Conservation (phyloP, 2,888 invertebrate genomes). For the Temnothorax ravouxi region DNA sequence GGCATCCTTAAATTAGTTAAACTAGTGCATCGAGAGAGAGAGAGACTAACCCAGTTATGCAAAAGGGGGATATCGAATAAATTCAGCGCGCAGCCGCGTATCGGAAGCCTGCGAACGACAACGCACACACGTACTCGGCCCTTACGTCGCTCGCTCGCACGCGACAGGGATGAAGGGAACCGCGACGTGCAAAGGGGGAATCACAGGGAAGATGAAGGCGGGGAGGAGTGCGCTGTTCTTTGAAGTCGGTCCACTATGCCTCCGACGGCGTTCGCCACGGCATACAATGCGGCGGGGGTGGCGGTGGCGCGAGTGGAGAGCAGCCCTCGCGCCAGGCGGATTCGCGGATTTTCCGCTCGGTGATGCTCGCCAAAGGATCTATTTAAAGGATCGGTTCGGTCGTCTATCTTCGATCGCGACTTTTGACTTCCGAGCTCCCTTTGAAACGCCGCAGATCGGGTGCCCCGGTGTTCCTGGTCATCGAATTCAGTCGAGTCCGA, state of each 20-base stretch:
- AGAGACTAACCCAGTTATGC: slow-evolving; percentile 81
- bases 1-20: slow-evolving; percentile 75
- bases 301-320: slow-evolving; percentile 61
- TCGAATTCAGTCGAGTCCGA: background rate
- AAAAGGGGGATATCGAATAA: slow-evolving; percentile 81
- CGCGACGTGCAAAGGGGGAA: background rate
- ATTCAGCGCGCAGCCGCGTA: slow-evolving; percentile 82
- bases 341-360: slow-evolving; percentile 47
- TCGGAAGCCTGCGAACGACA: slow-evolving; percentile 53
- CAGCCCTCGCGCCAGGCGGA: slow-evolving; percentile 57
- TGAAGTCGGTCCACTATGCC: slow-evolving; percentile 62
- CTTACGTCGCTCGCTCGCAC: slow-evolving; percentile 13
- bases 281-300: slow-evolving; percentile 61
- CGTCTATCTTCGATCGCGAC: slow-evolving; percentile 3
- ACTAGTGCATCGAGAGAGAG: slow-evolving; percentile 67
- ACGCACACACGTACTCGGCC: slow-evolving; percentile 31
- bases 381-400: slow-evolving; percentile 39
- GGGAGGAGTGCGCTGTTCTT: slow-evolving; percentile 57
- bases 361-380: slow-evolving; percentile 45
- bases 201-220: background rate
- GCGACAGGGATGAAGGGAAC: slow-evolving; percentile 9
- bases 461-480: background rate
- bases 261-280: slow-evolving; percentile 56
- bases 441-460: background rate
- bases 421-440: slow-evolving; percentile 24